These are phyloP conservation scores for Brachypodius melanocephalos DNA, from an alignment of 2,113 vertebrate species.

Conservation along the genomic window DNA sequence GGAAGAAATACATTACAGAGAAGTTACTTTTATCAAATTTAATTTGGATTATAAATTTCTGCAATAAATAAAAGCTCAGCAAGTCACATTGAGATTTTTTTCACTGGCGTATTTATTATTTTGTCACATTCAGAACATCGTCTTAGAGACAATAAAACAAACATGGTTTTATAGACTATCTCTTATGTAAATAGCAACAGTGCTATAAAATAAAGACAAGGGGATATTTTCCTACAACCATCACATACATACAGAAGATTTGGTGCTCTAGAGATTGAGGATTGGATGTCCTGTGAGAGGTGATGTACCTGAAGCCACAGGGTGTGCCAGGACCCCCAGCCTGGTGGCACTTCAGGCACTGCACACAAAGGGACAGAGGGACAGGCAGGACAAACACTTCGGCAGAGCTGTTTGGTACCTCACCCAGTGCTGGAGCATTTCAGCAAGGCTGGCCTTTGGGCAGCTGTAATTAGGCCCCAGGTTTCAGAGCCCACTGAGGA, in stretches of 20 bases:
- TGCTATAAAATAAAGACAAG: background rate
- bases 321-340: background rate
- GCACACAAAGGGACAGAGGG: background rate
- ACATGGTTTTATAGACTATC: background rate
- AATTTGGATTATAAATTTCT: conserved; percentile 57
- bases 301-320: background rate
- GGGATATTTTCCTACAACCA: background rate
- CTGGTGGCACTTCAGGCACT: background rate
- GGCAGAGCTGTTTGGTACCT: background rate
- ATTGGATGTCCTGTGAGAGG: accelerated
- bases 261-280: background rate
- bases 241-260: background rate
- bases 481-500: background rate
- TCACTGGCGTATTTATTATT: background rate
- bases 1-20: conserved; percentile 8
- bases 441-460: background rate
- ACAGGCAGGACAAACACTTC: background rate
- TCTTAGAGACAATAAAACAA: conserved; percentile 16
- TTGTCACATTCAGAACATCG: conserved; percentile 19
- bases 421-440: background rate
- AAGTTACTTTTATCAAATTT: conserved; percentile 64
- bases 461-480: background rate
- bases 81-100: background rate
- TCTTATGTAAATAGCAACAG: background rate
- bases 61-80: conserved; percentile 51